phyloP scores from a whole-genome alignment of 1,140 invertebrate genomes.

The Brachionus plicatilis region DNA sequence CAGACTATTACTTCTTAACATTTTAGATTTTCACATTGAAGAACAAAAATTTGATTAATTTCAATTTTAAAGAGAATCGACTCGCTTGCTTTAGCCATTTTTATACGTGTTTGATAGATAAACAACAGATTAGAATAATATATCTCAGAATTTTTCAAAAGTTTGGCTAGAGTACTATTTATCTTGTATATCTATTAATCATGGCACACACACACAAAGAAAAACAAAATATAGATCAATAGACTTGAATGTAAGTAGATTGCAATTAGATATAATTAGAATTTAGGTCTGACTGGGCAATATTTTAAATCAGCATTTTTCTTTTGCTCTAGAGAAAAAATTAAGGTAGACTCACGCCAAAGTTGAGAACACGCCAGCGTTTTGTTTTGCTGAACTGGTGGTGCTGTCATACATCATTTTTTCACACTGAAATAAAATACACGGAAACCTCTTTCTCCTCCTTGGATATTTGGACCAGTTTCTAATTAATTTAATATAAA shows the following conservation, averaged over 20 bases:
- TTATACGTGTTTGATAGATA: slow-evolving; percentile 31
- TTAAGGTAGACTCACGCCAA: background rate
- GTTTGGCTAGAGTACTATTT: slow-evolving; percentile 6
- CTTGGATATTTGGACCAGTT: background rate
- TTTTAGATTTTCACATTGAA: background rate
- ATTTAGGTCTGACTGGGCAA: background rate
- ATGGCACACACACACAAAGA: background rate
- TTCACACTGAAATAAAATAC: background rate
- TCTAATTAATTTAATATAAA: background rate
- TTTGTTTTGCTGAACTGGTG: background rate
- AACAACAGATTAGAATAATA: slow-evolving; percentile 39
- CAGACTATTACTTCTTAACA: slow-evolving; percentile 28
- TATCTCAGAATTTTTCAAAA: background rate
- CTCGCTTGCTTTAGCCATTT: background rate
- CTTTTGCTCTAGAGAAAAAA: background rate
- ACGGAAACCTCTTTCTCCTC: too few species aligned
- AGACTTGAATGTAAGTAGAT: background rate
- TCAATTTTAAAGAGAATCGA: background rate
- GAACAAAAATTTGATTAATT: slow-evolving; percentile 25
- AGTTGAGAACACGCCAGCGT: background rate
- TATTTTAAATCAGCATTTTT: background rate
- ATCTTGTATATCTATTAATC: slow-evolving; percentile 9
- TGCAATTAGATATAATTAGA: slow-evolving; percentile 38
- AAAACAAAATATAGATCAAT: background rate
- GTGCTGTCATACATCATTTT: background rate